Base-by-base conservation (phyloP, 1,140 invertebrate species). In the Meloidogyne hapla region DNA sequence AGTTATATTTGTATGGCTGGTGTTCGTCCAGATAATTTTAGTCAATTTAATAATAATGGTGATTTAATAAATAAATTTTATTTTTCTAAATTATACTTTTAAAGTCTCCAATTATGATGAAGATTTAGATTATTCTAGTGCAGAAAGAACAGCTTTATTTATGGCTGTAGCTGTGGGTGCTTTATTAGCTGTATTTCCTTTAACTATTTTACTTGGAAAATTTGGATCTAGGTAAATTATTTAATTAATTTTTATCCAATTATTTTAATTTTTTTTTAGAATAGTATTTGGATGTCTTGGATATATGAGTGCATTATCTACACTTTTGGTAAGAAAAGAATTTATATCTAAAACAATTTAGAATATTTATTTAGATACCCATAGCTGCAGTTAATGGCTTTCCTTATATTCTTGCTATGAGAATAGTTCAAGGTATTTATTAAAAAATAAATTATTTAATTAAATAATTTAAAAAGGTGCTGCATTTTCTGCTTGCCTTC, bases 111-210 rank as follows among this genome's bases (percentile, higher is more conserved):
- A 66, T 63, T 81, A 85, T 40, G 76, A 73, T n/a, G 74, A 69
- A 38, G 77, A 87, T 61, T 74, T 83, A 12, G 84, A 87, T 48
- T 86, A 86, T 74, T 73, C 45, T 33, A 78, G 76, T 62, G 69
- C 76, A 6, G 78, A 84, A 70, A 71, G 81, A 38, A 87, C 83
- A 26, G 66, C 79, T 13, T 71, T 86, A 2, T 87, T 86, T 63
- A 81, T 83, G 74, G 75, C 83, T n/a, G 85, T 86, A 12, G 85
- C 85, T 26, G 80, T 86, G 12, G 85, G 85, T n/a, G 78, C 85
- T 21, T 73, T 86, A 13, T 38, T 87, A 2, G 81, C 86, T 18
- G 77, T 86, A 2, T 82, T 87, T 64, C 85, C 85, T 13, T 75
- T 87, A 21, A 84, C 86, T 40, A 70, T 87, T 42, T 42, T 75